A percentile compares a stretch with the other conserved stretches of the same genome.
These are phyloP conservation scores for Cyanocitta stelleri DNA, from an alignment of 2,113 vertebrate genomes.

Conservation along the genomic window DNA sequence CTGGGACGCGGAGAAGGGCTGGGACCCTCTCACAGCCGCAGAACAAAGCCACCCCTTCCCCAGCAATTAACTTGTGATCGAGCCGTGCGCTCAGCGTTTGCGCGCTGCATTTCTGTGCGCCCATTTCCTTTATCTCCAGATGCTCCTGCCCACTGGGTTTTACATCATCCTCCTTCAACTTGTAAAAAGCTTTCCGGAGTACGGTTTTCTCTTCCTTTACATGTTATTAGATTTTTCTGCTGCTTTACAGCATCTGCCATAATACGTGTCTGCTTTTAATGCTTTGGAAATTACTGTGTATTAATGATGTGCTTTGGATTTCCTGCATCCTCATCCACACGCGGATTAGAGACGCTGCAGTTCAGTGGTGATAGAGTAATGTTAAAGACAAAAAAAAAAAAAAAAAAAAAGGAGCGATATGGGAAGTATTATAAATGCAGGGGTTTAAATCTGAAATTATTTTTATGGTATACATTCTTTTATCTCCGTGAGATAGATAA, in stretches of 20 bases:
- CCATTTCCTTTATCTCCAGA: fast-evolving
- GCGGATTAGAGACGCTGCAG: background rate
- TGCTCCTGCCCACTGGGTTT: background rate
- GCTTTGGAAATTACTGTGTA: background rate
- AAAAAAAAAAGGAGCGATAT: background rate
- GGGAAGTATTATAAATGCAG: background rate
- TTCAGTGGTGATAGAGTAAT: background rate
- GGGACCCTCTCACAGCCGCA: background rate
- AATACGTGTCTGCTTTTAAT: background rate
- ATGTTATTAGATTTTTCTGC: background rate
- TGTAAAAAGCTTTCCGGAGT: background rate
- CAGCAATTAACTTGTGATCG: background rate
- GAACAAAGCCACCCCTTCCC: background rate
- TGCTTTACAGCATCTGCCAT: background rate
- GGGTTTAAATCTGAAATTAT: background rate
- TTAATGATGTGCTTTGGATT: background rate
- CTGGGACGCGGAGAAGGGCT: background rate
- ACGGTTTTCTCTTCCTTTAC: background rate
- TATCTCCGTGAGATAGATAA: background rate
- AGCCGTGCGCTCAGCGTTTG: background rate
- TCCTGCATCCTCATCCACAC: background rate
- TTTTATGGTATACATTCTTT: background rate
- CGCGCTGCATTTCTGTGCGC: fast-evolving
- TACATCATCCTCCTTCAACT: background rate
- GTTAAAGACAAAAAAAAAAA: background rate